These are phyloP conservation scores for Hofmannophila pseudospretella DNA, from an alignment of 2,888 invertebrate species.

Conservation along the genomic window DNA sequence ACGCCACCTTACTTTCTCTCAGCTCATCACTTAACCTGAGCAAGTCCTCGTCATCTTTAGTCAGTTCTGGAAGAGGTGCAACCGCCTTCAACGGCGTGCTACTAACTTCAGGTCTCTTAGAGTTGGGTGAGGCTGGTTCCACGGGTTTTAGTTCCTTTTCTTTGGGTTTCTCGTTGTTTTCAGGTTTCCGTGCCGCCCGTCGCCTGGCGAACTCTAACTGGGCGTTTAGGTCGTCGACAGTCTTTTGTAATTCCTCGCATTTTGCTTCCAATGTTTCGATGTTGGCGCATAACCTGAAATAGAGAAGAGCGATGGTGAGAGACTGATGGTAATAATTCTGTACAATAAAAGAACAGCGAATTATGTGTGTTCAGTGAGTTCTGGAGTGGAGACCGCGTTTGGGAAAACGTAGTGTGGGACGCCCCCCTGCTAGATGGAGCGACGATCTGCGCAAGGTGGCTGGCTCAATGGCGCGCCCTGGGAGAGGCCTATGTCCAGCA, in stretches of 20 bases:
- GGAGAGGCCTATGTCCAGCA: no score
- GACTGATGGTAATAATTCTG: background rate
- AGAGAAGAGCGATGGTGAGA: background rate
- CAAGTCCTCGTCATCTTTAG: constrained; percentile 71
- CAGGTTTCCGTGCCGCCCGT: constrained; percentile 73
- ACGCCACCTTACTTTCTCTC: constrained; percentile 82
- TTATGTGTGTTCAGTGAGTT: no score
- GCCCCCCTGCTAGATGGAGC: no score
- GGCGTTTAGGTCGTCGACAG: constrained; percentile 85
- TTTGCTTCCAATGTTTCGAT: constrained; percentile 89
- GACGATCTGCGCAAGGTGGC: no score
- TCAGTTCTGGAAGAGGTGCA: constrained; percentile 66
- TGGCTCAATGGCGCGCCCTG: no score
- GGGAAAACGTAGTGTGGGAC: no score
- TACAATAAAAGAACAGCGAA: no score
- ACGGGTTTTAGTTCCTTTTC: constrained; percentile 46
- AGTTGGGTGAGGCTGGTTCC: constrained; percentile 33
- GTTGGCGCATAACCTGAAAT: constrained; percentile 82
- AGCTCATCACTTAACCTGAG: constrained; percentile 82
- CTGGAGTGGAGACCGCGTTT: no score
- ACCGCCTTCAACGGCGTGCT: constrained; percentile 53
- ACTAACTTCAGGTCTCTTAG: constrained; percentile 44
- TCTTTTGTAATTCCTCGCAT: constrained; percentile 89
- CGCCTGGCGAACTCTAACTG: constrained; percentile 79
- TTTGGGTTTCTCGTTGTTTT: constrained; percentile 61